Evolutionary conservation across 2,113 vertebrate genomes (phyloP).

Genomic region (Loxodonta africana): DNA sequence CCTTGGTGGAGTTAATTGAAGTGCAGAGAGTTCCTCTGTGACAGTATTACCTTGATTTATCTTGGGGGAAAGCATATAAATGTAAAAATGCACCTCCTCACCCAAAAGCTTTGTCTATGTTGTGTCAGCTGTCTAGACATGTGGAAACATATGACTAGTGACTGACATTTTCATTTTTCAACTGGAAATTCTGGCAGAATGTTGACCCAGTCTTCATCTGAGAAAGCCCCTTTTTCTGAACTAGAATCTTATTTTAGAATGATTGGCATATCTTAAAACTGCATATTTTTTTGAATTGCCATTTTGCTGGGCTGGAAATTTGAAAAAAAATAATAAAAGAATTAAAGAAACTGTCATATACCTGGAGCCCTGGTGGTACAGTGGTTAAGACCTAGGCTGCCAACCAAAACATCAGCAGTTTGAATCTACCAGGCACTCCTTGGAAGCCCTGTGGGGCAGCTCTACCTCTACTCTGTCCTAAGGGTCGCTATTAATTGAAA

Average conservation of each 20-base stretch:
- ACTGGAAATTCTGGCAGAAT: slow-evolving; percentile 63
- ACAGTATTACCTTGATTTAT: not conserved
- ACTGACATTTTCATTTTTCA: slow-evolving; percentile 72
- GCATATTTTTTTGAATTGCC: slow-evolving; percentile 41
- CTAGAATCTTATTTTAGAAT: slow-evolving; percentile 68
- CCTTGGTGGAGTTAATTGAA: not conserved
- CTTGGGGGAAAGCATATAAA: not conserved
- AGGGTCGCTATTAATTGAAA: too few relatives aligned
- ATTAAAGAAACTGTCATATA: slow-evolving; percentile 24
- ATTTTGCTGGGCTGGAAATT: slow-evolving; percentile 41
- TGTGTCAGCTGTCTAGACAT: slow-evolving; percentile 43
- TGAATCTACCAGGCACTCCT: too few relatives aligned
- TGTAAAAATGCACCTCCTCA: not conserved
- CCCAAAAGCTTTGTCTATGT: not conserved
- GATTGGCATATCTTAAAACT: slow-evolving; percentile 65
- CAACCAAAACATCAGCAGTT: too few relatives aligned
- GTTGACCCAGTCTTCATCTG: slow-evolving; percentile 54
- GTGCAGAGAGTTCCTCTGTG: not conserved
- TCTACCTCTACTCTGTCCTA: too few relatives aligned
- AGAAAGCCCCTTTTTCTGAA: slow-evolving; percentile 41
- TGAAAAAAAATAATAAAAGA: slow-evolving; percentile 35
- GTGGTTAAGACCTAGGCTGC: too few relatives aligned
- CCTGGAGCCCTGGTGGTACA: too few relatives aligned
- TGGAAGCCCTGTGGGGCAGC: too few relatives aligned
- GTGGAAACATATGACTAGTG: slow-evolving; percentile 61